Evolutionary conservation across 1,140 invertebrate genomes (phyloP).

Genomic region (Drosophila ficusphila): DNA sequence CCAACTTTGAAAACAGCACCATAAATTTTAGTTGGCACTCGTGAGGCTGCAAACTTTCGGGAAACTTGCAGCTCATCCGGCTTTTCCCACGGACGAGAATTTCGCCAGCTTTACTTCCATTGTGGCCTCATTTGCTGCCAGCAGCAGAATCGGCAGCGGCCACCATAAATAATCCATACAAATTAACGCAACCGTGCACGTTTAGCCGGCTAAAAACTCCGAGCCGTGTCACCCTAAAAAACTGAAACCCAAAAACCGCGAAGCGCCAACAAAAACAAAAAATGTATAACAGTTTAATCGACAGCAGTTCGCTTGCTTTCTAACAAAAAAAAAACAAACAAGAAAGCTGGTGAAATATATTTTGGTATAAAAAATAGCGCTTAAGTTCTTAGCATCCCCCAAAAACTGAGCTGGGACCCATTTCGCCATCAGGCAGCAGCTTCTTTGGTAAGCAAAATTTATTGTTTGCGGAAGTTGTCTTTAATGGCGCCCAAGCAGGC

Average conservation of each 20-base stretch:
- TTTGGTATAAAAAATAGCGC: conserved; percentile 31
- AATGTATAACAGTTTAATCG: conserved; percentile 63
- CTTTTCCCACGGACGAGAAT: neutral
- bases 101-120: conserved; percentile 27
- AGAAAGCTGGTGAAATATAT: conserved; percentile 2
- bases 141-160: conserved; percentile 10
- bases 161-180: conserved; percentile 68
- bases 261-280: conserved; percentile 7
- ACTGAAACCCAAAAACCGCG: conserved; percentile 14
- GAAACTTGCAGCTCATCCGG: conserved; percentile 53
- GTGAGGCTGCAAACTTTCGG: conserved; percentile 38
- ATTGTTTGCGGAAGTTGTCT: conserved; percentile 80
- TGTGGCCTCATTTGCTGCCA: conserved; percentile 39
- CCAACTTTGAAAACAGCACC: conserved; percentile 26
- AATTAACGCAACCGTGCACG: conserved; percentile 57
- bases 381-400: conserved; percentile 17
- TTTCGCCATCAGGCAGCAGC: conserved; percentile 7
- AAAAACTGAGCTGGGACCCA: conserved; percentile 5
- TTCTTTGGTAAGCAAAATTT: conserved; percentile 65
- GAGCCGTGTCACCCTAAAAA: neutral
- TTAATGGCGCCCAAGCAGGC: conserved; percentile 69
- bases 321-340: conserved; percentile 6
- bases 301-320: conserved; percentile 18
- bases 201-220: neutral
- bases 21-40: conserved; percentile 40